phyloP scores from a whole-genome alignment of 2,888 invertebrate species.

The Diaprepes abbreviatus region DNA sequence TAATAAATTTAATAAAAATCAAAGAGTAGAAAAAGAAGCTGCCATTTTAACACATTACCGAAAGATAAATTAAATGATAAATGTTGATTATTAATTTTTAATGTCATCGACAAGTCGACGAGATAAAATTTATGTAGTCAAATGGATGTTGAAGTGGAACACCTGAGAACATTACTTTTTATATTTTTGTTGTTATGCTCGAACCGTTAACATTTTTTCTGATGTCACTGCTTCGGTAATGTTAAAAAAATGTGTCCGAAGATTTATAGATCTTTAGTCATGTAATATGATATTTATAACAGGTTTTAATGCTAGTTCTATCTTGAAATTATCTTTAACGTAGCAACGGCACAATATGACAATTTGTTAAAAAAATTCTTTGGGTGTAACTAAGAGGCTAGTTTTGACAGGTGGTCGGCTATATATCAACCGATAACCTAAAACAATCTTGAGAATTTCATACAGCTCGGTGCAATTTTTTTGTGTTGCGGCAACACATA shows the following conservation, averaged over 20 bases:
- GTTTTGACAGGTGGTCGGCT: no score
- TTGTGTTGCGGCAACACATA: no score
- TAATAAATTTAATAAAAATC: not conserved
- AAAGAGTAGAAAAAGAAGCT: not conserved
- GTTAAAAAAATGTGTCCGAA: not conserved
- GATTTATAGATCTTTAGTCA: not conserved
- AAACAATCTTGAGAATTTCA: no score
- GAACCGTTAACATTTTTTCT: slow-evolving; percentile 22
- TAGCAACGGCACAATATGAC: no score
- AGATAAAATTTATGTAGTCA: slow-evolving; percentile 15
- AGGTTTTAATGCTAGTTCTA: not conserved
- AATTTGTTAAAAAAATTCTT: no score
- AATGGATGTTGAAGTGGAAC: slow-evolving; percentile 17
- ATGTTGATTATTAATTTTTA: slow-evolving; percentile 20
- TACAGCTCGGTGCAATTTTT: no score
- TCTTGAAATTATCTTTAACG: no score
- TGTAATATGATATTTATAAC: not conserved
- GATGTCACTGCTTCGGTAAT: slow-evolving; percentile 10
- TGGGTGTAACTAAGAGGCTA: no score
- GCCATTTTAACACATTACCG: slow-evolving; percentile 21
- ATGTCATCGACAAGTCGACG: slow-evolving; percentile 22
- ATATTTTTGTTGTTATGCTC: not conserved
- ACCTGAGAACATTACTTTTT: slow-evolving; percentile 22
- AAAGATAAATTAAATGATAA: slow-evolving; percentile 29
- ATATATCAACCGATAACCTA: no score